A percentile compares a stretch with the other conserved stretches of the same genome.
Conservation (phyloP, 2,113 vertebrate genomes). For the Leucosticte australis region DNA sequence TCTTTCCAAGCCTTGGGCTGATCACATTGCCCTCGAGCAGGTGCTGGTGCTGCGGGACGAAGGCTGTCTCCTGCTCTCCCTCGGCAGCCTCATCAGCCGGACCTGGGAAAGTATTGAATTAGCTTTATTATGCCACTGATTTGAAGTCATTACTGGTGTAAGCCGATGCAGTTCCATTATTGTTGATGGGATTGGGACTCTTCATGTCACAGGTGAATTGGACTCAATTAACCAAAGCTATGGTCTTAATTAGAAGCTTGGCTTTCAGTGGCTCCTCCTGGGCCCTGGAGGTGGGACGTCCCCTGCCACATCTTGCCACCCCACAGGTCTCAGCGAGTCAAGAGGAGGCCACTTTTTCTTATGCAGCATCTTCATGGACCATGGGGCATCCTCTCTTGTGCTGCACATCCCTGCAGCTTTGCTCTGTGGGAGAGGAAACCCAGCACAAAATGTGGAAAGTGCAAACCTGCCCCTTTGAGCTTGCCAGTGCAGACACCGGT, state of each 20-base stretch:
- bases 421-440: not conserved
- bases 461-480: not conserved
- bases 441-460: fast-evolving
- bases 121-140: slow-evolving; percentile 38
- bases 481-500: fast-evolving
- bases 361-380: fast-evolving
- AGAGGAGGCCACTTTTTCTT: not conserved
- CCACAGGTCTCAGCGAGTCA: fast-evolving
- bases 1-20: not conserved
- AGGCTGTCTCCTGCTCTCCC: not conserved
- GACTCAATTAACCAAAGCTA: slow-evolving; percentile 39
- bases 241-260: slow-evolving; percentile 46
- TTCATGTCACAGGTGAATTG: slow-evolving; percentile 64
- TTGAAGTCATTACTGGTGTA: slow-evolving; percentile 60
- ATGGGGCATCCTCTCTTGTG: fast-evolving
- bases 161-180: slow-evolving; percentile 65
- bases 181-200: slow-evolving; percentile 63
- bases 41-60: fast-evolving
- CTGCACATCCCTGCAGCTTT: not conserved
- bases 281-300: not conserved
- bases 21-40: not conserved
- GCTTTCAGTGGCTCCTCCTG: not conserved
- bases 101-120: slow-evolving; percentile 48
- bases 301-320: fast-evolving
- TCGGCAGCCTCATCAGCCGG: not conserved